These are phyloP conservation scores for Podargus strigoides DNA, from an alignment of 2,797 vertebrate genomes.

Conservation along the genomic window DNA sequence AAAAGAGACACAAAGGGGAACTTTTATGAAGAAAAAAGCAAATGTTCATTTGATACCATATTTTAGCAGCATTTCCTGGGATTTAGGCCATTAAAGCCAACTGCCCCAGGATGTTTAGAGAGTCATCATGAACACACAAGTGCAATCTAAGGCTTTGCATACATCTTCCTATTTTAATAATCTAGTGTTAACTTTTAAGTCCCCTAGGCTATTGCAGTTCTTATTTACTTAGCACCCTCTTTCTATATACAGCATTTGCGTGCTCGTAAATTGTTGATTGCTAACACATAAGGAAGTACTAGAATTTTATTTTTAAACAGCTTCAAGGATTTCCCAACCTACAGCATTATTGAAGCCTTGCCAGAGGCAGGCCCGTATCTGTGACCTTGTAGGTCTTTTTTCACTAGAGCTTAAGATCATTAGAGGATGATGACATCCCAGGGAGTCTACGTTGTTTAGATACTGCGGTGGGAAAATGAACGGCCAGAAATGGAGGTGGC, in stretches of 20 bases:
- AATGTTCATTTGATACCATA: background rate
- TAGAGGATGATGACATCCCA: background rate
- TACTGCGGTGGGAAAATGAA: background rate
- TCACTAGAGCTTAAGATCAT: background rate
- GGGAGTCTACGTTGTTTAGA: background rate
- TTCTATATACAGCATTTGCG: background rate
- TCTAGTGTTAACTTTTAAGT: background rate
- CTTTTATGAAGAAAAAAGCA: background rate
- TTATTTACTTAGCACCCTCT: background rate
- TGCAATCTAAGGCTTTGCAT: background rate
- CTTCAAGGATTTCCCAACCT: background rate
- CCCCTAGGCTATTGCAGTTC: background rate
- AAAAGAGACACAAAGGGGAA: background rate
- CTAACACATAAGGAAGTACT: background rate
- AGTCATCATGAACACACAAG: background rate
- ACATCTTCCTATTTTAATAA: background rate
- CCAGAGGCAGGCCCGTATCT: background rate
- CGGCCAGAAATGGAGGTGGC: background rate
- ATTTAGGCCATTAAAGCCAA: background rate
- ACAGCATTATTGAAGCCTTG: background rate
- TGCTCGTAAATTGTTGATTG: background rate
- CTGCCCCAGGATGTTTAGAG: conserved; percentile 43
- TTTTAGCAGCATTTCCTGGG: background rate
- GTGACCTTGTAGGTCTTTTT: background rate
- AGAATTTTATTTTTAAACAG: background rate